A percentile compares a stretch with the other conserved stretches of the same genome.
These are phyloP conservation scores for Parambassis ranga DNA, from an alignment of 2,797 vertebrate species.

Conservation along the genomic window DNA sequence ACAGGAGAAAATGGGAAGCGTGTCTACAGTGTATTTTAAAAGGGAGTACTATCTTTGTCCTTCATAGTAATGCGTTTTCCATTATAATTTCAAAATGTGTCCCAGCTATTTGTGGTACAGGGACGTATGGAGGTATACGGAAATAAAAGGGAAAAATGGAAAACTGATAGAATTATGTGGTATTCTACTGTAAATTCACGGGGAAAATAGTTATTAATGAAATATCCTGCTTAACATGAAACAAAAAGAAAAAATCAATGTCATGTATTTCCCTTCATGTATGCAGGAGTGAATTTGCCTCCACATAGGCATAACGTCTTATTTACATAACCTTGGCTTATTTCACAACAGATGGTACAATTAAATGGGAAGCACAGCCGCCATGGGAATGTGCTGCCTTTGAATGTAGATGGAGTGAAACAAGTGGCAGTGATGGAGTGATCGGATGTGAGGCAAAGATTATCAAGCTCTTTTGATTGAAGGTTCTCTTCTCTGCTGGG, in stretches of 20 bases:
- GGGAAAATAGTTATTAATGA: background rate
- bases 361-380: slow-evolving; percentile 69
- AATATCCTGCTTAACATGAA: background rate
- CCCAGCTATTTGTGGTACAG: background rate
- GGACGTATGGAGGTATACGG: background rate
- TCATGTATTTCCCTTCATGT: slow-evolving; percentile 25
- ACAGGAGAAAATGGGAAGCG: slow-evolving; percentile 34
- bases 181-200: background rate
- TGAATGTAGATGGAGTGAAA: slow-evolving; percentile 72
- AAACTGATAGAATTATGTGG: background rate
- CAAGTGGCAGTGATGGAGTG: slow-evolving; percentile 64
- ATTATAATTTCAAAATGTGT: slow-evolving; percentile 5
- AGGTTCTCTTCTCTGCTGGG: slow-evolving; percentile 37
- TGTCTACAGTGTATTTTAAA: slow-evolving; percentile 36
- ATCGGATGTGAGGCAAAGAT: slow-evolving; percentile 58
- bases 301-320: slow-evolving; percentile 30
- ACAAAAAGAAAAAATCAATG: slow-evolving; percentile 34
- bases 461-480: slow-evolving; percentile 63
- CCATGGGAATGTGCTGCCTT: slow-evolving; percentile 65
- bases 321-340: slow-evolving; percentile 75
- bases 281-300: slow-evolving; percentile 29
- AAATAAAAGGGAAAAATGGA: background rate
- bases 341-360: slow-evolving; percentile 74
- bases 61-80: background rate
- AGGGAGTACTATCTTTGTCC: background rate